Conservation (phyloP, 2,888 invertebrate genomes). For the Drosophila gaucha region DNA sequence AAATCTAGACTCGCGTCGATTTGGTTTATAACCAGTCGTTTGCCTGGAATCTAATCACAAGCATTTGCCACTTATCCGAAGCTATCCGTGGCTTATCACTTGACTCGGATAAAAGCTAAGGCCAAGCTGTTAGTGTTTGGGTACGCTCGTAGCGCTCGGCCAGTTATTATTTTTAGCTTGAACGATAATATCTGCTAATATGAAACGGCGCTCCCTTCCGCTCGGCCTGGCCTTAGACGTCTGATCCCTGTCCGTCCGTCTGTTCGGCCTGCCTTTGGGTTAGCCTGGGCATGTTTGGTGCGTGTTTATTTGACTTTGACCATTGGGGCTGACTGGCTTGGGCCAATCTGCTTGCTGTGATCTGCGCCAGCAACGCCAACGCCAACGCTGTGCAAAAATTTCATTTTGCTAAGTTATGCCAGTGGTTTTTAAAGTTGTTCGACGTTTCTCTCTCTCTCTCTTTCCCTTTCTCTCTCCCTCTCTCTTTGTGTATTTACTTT, state of each 20-base stretch:
- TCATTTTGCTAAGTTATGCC: slow-evolving; percentile 46
- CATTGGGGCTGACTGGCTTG: slow-evolving; percentile 40
- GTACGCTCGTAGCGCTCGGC: slow-evolving; percentile 5
- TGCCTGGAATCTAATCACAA: not conserved
- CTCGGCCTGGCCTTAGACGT: slow-evolving; percentile 43
- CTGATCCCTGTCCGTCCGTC: slow-evolving; percentile 24
- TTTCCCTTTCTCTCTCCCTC: not conserved
- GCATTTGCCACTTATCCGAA: slow-evolving; percentile 12
- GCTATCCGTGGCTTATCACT: slow-evolving; percentile 16
- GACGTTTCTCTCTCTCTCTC: not conserved
- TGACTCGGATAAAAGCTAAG: slow-evolving; percentile 11
- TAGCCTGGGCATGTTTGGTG: slow-evolving; percentile 52
- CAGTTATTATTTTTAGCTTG: slow-evolving; percentile 48
- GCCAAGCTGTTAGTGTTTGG: slow-evolving; percentile 21
- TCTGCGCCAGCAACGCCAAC: slow-evolving; percentile 70
- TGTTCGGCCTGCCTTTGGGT: slow-evolving; percentile 15
- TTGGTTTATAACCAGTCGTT: not conserved
- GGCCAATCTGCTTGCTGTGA: slow-evolving; percentile 57
- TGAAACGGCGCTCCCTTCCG: slow-evolving; percentile 66
- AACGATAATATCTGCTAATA: slow-evolving; percentile 68
- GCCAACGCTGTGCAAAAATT: slow-evolving; percentile 65
- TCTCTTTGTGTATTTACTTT: slow-evolving; percentile 13
- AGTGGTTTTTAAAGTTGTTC: slow-evolving; percentile 47
- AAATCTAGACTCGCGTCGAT: not conserved
- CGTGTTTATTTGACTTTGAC: slow-evolving; percentile 77